These are phyloP conservation scores for Volucella inanis DNA, from an alignment of 2,888 invertebrate species.

Conservation along the genomic window DNA sequence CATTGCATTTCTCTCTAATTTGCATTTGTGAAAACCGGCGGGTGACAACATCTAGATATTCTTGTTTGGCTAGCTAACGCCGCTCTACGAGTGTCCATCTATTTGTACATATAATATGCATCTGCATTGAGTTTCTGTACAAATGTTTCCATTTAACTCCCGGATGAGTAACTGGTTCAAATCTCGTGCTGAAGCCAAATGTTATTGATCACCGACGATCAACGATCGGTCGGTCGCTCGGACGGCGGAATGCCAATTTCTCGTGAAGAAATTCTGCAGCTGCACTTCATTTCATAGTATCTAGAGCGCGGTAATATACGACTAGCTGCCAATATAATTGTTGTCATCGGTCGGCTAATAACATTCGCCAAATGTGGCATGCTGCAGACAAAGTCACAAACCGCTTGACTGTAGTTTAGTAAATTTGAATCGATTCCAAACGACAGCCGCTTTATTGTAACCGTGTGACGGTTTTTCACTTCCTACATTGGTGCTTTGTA, in stretches of 20 bases:
- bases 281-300: conserved; percentile 49
- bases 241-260: conserved; percentile 66
- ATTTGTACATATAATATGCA: conserved; percentile 4
- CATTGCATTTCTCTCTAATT: conserved; percentile 45
- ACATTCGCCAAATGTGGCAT: conserved; percentile 68
- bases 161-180: conserved; percentile 70
- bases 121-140: not conserved
- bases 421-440: conserved; percentile 66
- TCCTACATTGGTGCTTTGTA: not conserved
- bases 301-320: conserved; percentile 52
- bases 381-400: conserved; percentile 44
- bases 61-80: conserved; percentile 37
- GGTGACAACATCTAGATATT: conserved; percentile 2
- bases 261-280: conserved; percentile 71
- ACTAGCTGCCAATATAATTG: conserved; percentile 67
- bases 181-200: conserved; percentile 62
- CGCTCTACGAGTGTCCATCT: not conserved
- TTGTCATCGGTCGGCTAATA: conserved; percentile 65
- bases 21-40: conserved; percentile 51
- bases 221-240: not conserved
- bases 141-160: conserved; percentile 3
- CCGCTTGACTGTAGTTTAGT: conserved; percentile 52
- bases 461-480: conserved; percentile 61
- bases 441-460: conserved; percentile 62
- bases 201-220: conserved; percentile 64